phyloP scores from a whole-genome alignment of 2,797 vertebrate species.

The Crocodylus rhombifer region DNA sequence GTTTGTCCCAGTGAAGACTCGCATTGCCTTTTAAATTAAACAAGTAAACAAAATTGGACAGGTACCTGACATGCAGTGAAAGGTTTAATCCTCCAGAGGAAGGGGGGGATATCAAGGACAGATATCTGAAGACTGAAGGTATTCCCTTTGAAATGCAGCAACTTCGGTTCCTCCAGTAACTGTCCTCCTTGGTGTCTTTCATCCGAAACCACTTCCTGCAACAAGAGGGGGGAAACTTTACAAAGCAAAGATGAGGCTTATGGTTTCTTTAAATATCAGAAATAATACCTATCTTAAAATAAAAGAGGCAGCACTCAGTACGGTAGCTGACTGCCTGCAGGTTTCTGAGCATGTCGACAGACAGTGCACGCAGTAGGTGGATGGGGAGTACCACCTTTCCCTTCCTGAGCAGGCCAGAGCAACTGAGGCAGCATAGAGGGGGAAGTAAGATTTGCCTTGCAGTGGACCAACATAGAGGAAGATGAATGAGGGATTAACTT shows the following conservation, averaged over 20 bases:
- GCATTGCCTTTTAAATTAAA: not conserved
- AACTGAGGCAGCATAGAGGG: not conserved
- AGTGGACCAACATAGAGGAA: not conserved
- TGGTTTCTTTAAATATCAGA: not conserved
- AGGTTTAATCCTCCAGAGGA: slow-evolving; percentile 98
- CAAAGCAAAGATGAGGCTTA: not conserved
- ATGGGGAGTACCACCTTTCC: not conserved
- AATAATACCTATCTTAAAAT: not conserved
- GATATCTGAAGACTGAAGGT: slow-evolving; percentile 96
- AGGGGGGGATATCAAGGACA: slow-evolving; percentile 95
- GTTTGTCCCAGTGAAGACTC: not conserved
- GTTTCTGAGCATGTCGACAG: too few relatives aligned
- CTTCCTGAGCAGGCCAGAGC: not conserved
- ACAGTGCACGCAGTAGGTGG: not conserved
- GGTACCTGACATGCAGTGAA: slow-evolving; percentile 97
- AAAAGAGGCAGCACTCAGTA: accelerated
- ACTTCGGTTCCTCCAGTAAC: slow-evolving; percentile 95
- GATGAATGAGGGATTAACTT: not conserved
- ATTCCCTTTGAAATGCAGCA: slow-evolving; percentile 93
- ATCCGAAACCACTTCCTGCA: slow-evolving; percentile 91
- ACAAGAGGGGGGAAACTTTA: slow-evolving; percentile 5
- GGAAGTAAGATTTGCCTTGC: not conserved
- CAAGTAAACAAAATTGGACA: not conserved
- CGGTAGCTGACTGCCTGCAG: not conserved
- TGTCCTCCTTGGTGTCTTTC: slow-evolving; percentile 93